phyloP scores from a whole-genome alignment of 2,113 vertebrate genomes.

The Progne subis region DNA sequence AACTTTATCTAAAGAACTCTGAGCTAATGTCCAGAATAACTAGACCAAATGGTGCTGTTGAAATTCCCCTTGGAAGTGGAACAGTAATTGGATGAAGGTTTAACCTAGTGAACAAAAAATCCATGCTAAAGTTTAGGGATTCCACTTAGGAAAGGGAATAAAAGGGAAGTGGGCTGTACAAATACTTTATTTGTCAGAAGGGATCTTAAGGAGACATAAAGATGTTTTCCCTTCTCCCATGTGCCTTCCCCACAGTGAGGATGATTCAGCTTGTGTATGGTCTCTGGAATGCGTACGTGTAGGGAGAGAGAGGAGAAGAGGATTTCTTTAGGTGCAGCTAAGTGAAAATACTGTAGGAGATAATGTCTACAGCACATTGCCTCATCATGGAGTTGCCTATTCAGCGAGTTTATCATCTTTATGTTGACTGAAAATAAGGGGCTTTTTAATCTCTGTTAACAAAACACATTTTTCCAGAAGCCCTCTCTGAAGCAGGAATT shows the following conservation, averaged over 20 bases:
- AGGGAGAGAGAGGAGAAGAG: neutral
- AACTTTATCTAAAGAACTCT: neutral
- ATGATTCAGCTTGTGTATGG: conserved; percentile 1
- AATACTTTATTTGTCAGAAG: conserved; percentile 8
- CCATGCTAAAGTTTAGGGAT: neutral
- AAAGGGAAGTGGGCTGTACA: neutral
- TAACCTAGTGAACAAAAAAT: conserved; percentile 21
- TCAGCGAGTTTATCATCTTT: neutral
- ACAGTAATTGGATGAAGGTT: neutral
- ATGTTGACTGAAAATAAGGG: neutral
- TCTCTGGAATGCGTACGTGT: neutral
- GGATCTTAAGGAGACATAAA: neutral
- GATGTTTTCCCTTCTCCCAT: neutral
- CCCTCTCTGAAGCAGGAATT: neutral
- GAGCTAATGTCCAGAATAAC: neutral
- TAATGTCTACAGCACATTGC: neutral
- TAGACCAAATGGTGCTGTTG: conserved; percentile 3
- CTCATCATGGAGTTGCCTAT: neutral
- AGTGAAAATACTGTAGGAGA: neutral
- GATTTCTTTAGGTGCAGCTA: neutral
- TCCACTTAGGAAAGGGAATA: neutral
- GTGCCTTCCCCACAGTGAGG: neutral
- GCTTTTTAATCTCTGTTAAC: neutral
- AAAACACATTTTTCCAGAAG: neutral
- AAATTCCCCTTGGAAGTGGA: neutral